These are phyloP conservation scores for Lagopus muta DNA, from an alignment of 2,113 vertebrate species.

Conservation along the genomic window DNA sequence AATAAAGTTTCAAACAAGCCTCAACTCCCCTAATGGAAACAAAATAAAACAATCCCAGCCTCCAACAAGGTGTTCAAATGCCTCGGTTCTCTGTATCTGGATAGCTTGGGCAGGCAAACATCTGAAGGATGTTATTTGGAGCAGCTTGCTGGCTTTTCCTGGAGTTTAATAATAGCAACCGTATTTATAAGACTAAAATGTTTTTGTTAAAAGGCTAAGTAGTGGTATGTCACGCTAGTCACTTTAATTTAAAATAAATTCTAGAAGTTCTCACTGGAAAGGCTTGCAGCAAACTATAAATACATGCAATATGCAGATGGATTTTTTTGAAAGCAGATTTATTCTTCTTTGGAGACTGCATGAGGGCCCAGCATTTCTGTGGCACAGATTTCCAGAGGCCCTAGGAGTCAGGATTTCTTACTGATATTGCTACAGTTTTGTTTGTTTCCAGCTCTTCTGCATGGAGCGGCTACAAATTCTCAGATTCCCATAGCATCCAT, in stretches of 20 bases:
- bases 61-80: not conserved
- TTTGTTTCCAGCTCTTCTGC: not conserved
- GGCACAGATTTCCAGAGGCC: conserved; percentile 6
- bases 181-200: conserved; percentile 64
- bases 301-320: conserved; percentile 52
- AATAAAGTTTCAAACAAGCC: not conserved
- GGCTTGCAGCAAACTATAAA: conserved; percentile 69
- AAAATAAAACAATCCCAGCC: not conserved
- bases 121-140: conserved; percentile 22
- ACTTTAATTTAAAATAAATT: conserved; percentile 70
- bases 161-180: conserved; percentile 71
- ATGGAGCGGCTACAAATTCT: not conserved
- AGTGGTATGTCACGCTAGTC: conserved; percentile 66
- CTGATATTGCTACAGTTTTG: not conserved
- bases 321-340: conserved; percentile 46
- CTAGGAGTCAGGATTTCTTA: not conserved
- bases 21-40: not conserved
- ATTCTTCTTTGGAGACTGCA: conserved; percentile 41
- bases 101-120: not conserved
- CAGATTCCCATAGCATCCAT: fast-evolving
- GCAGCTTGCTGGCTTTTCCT: conserved; percentile 55
- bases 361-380: conserved; percentile 9
- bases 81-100: not conserved
- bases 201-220: conserved; percentile 71
- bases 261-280: conserved; percentile 69